Base-by-base conservation (phyloP, 2,797 vertebrate genomes). In the Pterois miles region DNA sequence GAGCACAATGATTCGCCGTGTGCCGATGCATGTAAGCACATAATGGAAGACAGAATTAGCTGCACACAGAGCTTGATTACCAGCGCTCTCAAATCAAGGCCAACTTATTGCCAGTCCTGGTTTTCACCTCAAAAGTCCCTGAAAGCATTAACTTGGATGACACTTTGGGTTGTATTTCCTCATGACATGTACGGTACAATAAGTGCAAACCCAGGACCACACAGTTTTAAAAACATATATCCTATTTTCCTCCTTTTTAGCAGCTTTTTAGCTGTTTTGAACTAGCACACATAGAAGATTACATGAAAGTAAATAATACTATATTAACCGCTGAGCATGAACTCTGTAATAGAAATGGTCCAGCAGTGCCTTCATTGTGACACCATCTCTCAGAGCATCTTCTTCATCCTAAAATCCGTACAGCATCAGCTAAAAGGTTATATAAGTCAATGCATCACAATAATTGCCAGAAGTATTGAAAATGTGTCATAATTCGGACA, bases 21-120 rank as follows among this genome's bases (percentile, higher is more conserved):
- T 65, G 85, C 71, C 82, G 71, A 78, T 86, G 86, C 71, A 84
- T 87, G 83, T 86, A 80, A 88, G 90, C 85, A 81, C 90, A 88
- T 90, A 89, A 92, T 89, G 82, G 81, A 90, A 90, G 85, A 88
- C 60, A 81, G 88, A 89, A 93, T 89, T 91, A 90, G 85, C 81
- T 74, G 78, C 85, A 71, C 70, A 80, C 81, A 74, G 56, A 76
- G 88, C 81, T 88, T 86, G 84, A 91, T 91, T 91, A 87, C 78
- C 14, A 50, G 40, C 77, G n/a, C 79, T 80, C 80, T 83, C 62
- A 72, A 88, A 86, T 88, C 88, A 89, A 85, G 83, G 86, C 78
- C 76, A 43, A 16, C 84, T 65, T 75, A 59, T 78, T 80, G 50
- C 29, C 67, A 62, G 38, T 59, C 9, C 46, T 23, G 59, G 31